Percentiles rank a stretch among this genome's conserved stretches.
Evolutionary conservation across 1,140 invertebrate species (phyloP).

Genomic region (Tyrophagus putrescentiae): DNA sequence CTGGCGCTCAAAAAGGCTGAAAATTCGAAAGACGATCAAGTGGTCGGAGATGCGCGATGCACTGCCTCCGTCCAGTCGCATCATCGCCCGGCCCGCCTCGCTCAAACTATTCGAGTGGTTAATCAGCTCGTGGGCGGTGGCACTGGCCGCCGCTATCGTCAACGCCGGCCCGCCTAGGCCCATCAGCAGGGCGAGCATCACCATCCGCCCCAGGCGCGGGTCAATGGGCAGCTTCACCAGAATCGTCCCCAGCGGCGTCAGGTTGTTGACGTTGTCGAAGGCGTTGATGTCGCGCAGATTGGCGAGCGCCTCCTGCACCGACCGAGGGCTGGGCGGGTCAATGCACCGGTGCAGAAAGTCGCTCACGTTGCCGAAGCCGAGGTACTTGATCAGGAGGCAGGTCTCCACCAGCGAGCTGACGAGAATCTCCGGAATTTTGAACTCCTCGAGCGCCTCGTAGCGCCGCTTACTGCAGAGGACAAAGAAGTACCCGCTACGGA

Average conservation of each 20-base stretch:
- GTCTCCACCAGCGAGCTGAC: slow-evolving; percentile 67
- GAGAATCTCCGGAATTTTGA: slow-evolving; percentile 75
- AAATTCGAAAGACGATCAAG: slow-evolving; percentile 81
- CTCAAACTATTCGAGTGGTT: background rate
- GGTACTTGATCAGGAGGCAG: slow-evolving; percentile 53
- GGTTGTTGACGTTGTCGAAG: slow-evolving; percentile 39
- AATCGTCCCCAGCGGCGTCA: slow-evolving; percentile 43
- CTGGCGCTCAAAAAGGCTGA: slow-evolving; percentile 65
- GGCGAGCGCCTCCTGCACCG: slow-evolving; percentile 38
- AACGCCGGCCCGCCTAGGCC: slow-evolving; percentile 67
- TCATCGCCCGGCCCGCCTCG: background rate
- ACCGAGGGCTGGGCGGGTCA: slow-evolving; percentile 37
- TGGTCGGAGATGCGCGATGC: slow-evolving; percentile 87
- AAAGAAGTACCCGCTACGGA: slow-evolving; percentile 56
- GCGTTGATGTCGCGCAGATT: slow-evolving; percentile 41
- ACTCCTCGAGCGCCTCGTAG: slow-evolving; percentile 61
- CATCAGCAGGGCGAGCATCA: slow-evolving; percentile 65
- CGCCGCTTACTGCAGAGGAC: slow-evolving; percentile 76
- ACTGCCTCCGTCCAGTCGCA: slow-evolving; percentile 34
- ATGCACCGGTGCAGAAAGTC: slow-evolving; percentile 41
- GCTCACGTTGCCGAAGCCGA: slow-evolving; percentile 72
- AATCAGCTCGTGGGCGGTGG: slow-evolving; percentile 77
- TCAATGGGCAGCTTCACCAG: slow-evolving; percentile 39
- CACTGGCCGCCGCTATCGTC: slow-evolving; percentile 75
- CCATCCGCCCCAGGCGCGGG: slow-evolving; percentile 50